A percentile compares a stretch with the other conserved stretches of the same genome.
Evolutionary conservation across 2,888 invertebrate species (phyloP).

Genomic region (Carcina quercana): DNA sequence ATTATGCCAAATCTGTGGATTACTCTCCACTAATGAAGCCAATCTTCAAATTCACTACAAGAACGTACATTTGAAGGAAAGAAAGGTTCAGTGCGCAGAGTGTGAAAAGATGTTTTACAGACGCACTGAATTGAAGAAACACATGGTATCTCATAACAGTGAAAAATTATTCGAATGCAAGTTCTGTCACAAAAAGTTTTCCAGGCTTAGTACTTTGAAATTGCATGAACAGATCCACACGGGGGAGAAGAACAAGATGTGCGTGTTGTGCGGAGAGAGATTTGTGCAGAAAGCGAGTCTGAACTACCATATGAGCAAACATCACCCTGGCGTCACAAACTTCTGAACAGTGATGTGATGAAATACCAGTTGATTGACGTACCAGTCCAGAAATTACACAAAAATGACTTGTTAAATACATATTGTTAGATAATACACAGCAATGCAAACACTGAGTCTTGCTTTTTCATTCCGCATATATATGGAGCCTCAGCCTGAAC

Average conservation of each 20-base stretch:
- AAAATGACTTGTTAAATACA: too few species aligned
- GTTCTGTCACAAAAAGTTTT: conserved; percentile 28
- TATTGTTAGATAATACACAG: too few species aligned
- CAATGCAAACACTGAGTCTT: too few species aligned
- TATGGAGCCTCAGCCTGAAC: too few species aligned
- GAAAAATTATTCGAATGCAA: conserved; percentile 23
- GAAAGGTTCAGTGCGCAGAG: conserved; percentile 33
- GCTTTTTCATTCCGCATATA: too few species aligned
- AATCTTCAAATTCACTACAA: neutral
- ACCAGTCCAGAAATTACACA: too few species aligned
- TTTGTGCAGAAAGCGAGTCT: conserved; percentile 24
- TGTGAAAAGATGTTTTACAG: conserved; percentile 1
- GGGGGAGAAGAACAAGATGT: conserved; percentile 16
- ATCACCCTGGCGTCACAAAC: too few species aligned
- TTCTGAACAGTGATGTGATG: too few species aligned
- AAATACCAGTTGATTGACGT: too few species aligned
- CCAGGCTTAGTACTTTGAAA: conserved; percentile 6
- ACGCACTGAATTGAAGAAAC: neutral
- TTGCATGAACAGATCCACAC: conserved; percentile 14
- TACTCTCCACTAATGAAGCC: neutral
- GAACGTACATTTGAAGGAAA: conserved; percentile 11
- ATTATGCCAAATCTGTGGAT: conserved; percentile 16
- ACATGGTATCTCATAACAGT: conserved; percentile 17
- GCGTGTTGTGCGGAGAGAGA: conserved; percentile 18
- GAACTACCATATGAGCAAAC: conserved; percentile 21